These are phyloP conservation scores for Megalops cyprinoides DNA, from an alignment of 2,797 vertebrate species.

Conservation along the genomic window DNA sequence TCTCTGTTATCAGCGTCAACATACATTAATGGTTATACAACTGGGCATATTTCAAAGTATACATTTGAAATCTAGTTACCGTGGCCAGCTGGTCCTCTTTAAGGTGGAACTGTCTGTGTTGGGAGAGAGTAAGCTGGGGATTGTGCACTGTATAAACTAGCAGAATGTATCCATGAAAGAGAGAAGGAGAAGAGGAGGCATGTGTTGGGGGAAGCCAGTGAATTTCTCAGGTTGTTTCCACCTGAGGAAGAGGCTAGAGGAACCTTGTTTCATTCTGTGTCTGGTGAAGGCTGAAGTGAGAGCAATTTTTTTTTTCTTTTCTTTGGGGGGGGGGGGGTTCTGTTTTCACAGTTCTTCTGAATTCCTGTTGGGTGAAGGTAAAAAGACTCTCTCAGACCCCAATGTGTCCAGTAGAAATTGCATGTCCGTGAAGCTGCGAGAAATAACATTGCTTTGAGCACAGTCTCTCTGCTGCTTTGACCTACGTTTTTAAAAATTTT, in stretches of 20 bases:
- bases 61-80: slow-evolving; percentile 34
- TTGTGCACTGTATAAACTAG: neutral
- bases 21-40: slow-evolving; percentile 28
- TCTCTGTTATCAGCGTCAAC: slow-evolving; percentile 51
- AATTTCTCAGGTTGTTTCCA: neutral
- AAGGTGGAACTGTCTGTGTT: slow-evolving; percentile 11
- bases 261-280: neutral
- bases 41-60: slow-evolving; percentile 43
- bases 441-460: neutral
- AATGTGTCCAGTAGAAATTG: too few species aligned
- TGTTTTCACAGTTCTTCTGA: slow-evolving; percentile 40
- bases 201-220: neutral
- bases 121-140: neutral
- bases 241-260: too few species aligned
- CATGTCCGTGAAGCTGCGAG: too few species aligned
- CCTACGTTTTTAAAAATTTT: neutral
- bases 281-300: neutral
- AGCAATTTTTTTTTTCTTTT: too few species aligned
- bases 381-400: too few species aligned
- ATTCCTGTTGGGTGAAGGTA: too few species aligned
- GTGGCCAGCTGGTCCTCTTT: slow-evolving; percentile 38
- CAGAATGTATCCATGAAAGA: neutral
- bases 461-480: too few species aligned
- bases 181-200: neutral
- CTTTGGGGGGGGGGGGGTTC: neutral